Evolutionary conservation across 2,113 vertebrate genomes (phyloP).

Genomic region (Alouatta palliata): DNA sequence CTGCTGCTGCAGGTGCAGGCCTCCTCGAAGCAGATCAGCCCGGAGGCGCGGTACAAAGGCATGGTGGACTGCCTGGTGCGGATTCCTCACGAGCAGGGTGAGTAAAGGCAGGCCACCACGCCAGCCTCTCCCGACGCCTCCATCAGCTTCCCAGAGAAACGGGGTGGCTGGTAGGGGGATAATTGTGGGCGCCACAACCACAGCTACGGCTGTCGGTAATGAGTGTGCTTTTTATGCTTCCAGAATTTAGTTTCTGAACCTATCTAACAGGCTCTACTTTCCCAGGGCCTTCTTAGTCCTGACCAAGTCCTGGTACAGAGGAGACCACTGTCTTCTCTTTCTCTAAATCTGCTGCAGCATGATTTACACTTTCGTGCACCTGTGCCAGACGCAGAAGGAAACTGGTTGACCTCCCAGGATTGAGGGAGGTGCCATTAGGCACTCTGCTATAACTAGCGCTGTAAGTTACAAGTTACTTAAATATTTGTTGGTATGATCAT

Average conservation of each 20-base stretch:
- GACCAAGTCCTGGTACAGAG: not conserved
- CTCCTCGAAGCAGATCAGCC: constrained; percentile 72
- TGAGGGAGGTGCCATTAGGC: not conserved
- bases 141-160: not conserved
- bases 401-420: not conserved
- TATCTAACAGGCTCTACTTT: not conserved
- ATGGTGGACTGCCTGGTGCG: constrained; percentile 65
- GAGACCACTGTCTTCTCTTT: not conserved
- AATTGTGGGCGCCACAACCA: accelerated
- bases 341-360: not conserved
- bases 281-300: too few species aligned
- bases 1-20: constrained; percentile 84
- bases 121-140: accelerated
- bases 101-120: accelerated
- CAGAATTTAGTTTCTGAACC: not conserved
- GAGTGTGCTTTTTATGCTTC: not conserved
- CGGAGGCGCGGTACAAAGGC: constrained; percentile 65
- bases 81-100: constrained; percentile 75
- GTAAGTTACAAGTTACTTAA: not conserved
- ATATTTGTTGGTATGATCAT: too few species aligned
- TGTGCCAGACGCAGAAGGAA: not conserved
- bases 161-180: accelerated
- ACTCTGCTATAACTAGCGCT: not conserved
- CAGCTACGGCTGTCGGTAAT: too few species aligned
- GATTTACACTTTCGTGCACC: not conserved